Conservation (phyloP, 2,113 vertebrate genomes). For the Zapornia atra region DNA sequence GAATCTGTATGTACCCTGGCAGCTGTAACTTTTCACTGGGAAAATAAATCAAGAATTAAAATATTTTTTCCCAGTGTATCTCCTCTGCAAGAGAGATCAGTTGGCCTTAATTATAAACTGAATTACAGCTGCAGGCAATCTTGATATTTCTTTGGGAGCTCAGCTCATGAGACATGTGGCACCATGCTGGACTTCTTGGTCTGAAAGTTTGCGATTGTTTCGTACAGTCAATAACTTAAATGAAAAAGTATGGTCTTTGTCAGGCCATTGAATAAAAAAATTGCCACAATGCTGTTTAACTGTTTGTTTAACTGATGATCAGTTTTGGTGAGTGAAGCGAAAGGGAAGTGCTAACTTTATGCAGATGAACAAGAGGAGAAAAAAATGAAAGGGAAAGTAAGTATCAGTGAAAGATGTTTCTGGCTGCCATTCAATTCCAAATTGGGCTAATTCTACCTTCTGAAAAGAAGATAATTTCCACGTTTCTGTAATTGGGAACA, state of each 20-base stretch:
- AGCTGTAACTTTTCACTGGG: constrained; percentile 12
- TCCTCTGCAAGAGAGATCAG: background rate
- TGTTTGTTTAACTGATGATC: constrained; percentile 1
- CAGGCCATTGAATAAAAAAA: background rate
- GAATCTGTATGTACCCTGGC: constrained; percentile 23
- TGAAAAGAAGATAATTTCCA: constrained; percentile 80
- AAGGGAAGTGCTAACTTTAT: constrained; percentile 54
- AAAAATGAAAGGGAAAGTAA: constrained; percentile 27
- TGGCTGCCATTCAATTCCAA: constrained; percentile 76
- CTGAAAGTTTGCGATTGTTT: constrained; percentile 10
- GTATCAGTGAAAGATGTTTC: constrained; percentile 67
- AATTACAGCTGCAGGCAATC: constrained; percentile 40
- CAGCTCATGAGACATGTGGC: background rate
- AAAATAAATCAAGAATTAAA: constrained; percentile 38
- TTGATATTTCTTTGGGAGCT: constrained; percentile 14
- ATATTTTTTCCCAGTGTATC: background rate
- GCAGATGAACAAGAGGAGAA: constrained; percentile 19
- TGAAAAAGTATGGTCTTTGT: constrained; percentile 1
- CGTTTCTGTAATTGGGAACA: constrained; percentile 76
- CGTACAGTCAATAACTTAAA: constrained; percentile 3
- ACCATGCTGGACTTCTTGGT: constrained; percentile 10
- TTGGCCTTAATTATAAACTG: constrained; percentile 44
- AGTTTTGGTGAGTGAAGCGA: constrained; percentile 9
- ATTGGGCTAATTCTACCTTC: constrained; percentile 77
- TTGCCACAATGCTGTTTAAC: background rate